Conservation (phyloP, 1,140 invertebrate genomes). For the Choristoneura fumiferana region DNA sequence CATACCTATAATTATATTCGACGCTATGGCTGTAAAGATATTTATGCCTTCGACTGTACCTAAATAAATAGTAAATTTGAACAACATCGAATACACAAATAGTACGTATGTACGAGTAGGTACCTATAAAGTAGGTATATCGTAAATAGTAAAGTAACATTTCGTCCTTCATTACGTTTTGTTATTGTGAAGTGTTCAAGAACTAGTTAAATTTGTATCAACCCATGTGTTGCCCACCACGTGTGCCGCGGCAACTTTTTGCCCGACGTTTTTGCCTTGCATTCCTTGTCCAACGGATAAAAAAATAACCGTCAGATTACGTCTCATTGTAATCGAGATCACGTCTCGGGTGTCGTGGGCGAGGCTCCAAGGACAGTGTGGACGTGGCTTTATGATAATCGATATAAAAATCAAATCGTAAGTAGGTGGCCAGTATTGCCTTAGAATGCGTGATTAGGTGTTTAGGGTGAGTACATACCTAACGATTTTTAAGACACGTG, state of each 20-base stretch:
- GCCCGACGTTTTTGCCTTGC: slow-evolving; percentile 38
- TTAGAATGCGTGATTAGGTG: slow-evolving; percentile 5
- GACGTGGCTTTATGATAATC: slow-evolving; percentile 29
- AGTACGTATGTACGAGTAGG: no score
- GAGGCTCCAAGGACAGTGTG: slow-evolving; percentile 27
- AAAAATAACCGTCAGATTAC: slow-evolving; percentile 33
- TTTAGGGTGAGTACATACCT: neutral
- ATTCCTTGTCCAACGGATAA: slow-evolving; percentile 41
- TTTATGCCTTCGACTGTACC: no score
- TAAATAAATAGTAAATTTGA: no score
- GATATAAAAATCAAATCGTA: slow-evolving; percentile 10
- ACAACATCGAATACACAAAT: no score
- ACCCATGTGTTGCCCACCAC: slow-evolving; percentile 31
- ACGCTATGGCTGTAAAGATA: no score
- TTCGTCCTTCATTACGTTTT: no score
- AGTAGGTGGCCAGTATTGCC: neutral
- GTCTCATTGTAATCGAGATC: slow-evolving; percentile 42
- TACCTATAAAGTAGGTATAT: no score
- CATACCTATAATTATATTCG: no score
- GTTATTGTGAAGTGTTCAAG: neutral
- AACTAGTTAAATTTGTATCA: slow-evolving; percentile 29
- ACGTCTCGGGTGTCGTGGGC: slow-evolving; percentile 26
- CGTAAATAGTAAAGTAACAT: no score
- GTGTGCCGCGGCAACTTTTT: slow-evolving; percentile 32
- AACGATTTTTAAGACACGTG: slow-evolving; percentile 5